These are phyloP conservation scores for Physella acuta DNA, from an alignment of 1,140 invertebrate species.

Conservation along the genomic window DNA sequence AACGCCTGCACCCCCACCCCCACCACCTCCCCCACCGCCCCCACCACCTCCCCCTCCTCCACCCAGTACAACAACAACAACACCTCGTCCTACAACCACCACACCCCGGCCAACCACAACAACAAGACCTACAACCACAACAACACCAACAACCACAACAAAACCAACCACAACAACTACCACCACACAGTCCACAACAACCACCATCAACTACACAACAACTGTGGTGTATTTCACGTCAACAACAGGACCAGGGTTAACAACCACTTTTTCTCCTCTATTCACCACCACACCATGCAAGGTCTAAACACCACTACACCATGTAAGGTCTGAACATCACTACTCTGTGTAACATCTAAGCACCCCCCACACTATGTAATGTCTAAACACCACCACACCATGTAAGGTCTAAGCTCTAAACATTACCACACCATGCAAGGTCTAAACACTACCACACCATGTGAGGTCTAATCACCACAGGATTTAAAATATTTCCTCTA, in stretches of 20 bases:
- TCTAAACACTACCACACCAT: no score
- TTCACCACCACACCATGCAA: not conserved
- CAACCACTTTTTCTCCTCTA: not conserved
- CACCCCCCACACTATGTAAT: no score
- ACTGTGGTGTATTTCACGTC: not conserved
- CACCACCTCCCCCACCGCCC: not conserved
- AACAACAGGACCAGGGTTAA: conserved; percentile 1
- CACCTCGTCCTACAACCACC: not conserved
- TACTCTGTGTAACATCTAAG: no score
- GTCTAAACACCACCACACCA: no score
- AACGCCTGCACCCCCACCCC: not conserved
- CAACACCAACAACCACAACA: not conserved
- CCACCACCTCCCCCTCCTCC: conserved; percentile 7
- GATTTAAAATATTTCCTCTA: no score
- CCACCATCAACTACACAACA: not conserved
- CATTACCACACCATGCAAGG: no score
- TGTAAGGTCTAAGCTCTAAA: no score
- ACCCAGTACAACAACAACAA: not conserved
- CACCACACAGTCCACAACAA: not conserved
- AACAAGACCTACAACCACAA: not conserved
- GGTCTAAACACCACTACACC: no score
- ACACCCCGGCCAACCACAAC: not conserved
- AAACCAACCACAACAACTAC: not conserved
- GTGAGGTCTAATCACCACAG: no score
- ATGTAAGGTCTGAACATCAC: no score